Conservation (phyloP, 2,113 vertebrate genomes). For the Solenodon paradoxus region DNA sequence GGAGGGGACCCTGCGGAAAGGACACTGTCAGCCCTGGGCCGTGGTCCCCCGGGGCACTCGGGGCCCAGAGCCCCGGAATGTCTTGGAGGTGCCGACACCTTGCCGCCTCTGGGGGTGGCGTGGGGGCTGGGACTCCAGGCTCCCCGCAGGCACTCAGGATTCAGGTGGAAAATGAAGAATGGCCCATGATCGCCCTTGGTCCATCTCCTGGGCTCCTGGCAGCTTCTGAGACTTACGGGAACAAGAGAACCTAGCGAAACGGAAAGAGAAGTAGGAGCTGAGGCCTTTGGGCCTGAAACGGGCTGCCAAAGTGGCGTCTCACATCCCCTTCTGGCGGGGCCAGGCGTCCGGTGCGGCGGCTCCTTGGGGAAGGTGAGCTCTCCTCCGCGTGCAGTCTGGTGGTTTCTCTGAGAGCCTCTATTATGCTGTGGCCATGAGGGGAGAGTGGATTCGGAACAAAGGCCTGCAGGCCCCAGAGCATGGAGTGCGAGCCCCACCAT, state of each 20-base stretch:
- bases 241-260: neutral
- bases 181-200: rapidly evolving
- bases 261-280: neutral
- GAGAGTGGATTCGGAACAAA: neutral
- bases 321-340: no score
- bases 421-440: neutral
- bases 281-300: neutral
- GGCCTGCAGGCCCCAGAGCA: neutral
- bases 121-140: neutral
- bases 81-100: no score
- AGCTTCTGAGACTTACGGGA: neutral
- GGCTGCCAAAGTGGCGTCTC: rapidly evolving
- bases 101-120: no score
- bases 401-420: neutral
- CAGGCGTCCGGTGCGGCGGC: no score
- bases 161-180: neutral
- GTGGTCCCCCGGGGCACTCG: neutral
- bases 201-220: neutral
- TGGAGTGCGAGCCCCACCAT: no score
- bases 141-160: neutral
- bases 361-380: no score
- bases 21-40: no score
- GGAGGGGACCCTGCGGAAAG: neutral
- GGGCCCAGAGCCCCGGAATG: neutral
- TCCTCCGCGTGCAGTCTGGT: neutral